Conservation (phyloP, 2,888 invertebrate genomes). For the Lithophane ornitopus region DNA sequence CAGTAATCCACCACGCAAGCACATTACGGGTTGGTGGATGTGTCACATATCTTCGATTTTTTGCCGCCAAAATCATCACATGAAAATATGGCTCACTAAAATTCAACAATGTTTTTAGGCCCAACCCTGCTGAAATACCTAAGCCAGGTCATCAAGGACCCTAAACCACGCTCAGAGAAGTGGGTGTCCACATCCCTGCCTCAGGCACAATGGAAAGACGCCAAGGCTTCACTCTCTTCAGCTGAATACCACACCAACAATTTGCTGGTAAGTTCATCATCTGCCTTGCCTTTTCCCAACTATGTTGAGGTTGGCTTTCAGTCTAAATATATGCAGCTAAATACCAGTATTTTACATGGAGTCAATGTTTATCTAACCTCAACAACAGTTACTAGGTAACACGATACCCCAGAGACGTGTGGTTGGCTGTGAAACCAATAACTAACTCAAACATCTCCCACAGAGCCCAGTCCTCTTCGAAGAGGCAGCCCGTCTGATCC, state of each 20-base stretch:
- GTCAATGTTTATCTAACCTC: not conserved
- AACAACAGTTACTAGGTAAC: not conserved
- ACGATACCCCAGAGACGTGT: not conserved
- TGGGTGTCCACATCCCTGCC: slow-evolving; percentile 97
- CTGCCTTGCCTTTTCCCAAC: no score
- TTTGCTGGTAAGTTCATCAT: slow-evolving; percentile 89
- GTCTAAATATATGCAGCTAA: not conserved
- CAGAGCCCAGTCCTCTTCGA: slow-evolving; percentile 94
- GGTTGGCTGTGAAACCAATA: not conserved
- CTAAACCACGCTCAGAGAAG: slow-evolving; percentile 92
- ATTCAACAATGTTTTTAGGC: slow-evolving; percentile 79
- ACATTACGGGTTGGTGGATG: not conserved
- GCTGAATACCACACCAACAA: slow-evolving; percentile 98
- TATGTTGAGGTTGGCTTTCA: not conserved
- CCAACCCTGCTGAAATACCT: slow-evolving; percentile 92
- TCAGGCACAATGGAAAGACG: slow-evolving; percentile 92
- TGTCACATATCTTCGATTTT: no score
- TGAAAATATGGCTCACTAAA: not conserved
- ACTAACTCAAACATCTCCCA: not conserved
- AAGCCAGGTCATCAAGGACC: slow-evolving; percentile 91
- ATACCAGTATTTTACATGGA: not conserved
- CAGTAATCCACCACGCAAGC: not conserved
- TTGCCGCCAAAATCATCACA: not conserved
- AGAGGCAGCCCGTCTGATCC: slow-evolving; percentile 95
- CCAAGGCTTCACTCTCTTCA: slow-evolving; percentile 92